Percentiles rank a stretch among this genome's conserved stretches.
Evolutionary conservation across 37 sponge, comb jelly and placozoan species (phyloP).

Genomic region (Cladorhizidae sp.): DNA sequence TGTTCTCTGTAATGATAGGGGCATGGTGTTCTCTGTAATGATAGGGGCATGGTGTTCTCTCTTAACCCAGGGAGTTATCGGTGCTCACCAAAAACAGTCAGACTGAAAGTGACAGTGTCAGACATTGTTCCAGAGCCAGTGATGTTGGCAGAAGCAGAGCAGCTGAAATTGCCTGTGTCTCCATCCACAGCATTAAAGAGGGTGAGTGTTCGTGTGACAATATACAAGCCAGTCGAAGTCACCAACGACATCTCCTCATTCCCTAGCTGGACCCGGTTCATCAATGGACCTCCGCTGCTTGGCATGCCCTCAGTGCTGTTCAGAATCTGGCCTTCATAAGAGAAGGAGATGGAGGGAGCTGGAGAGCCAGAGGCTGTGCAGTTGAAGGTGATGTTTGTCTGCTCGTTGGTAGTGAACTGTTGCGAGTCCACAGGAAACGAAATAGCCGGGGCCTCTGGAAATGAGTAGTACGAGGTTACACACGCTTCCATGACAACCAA

Average conservation of each 20-base stretch:
- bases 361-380: conserved; percentile 71
- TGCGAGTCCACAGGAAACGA: background rate
- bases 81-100: conserved; percentile 45
- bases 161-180: conserved; percentile 48
- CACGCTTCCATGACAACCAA: no score
- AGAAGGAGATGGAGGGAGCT: conserved; percentile 56
- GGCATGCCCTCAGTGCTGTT: background rate
- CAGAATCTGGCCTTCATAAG: background rate
- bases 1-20: no score
- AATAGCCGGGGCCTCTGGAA: conserved; percentile 11
- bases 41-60: no score
- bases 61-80: no score
- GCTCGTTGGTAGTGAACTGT: conserved; percentile 17
- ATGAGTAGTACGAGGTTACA: background rate
- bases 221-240: background rate
- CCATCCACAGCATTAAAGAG: conserved; percentile 11
- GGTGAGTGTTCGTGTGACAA: conserved; percentile 40
- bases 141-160: conserved; percentile 29
- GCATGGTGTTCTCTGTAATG: no score
- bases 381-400: conserved; percentile 25
- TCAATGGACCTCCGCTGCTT: background rate
- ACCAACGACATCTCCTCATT: background rate
- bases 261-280: background rate
- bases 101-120: conserved; percentile 10
- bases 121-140: background rate